Evolutionary conservation across 2,797 vertebrate genomes (phyloP).

Genomic region (Kryptolebias ocellatus): DNA sequence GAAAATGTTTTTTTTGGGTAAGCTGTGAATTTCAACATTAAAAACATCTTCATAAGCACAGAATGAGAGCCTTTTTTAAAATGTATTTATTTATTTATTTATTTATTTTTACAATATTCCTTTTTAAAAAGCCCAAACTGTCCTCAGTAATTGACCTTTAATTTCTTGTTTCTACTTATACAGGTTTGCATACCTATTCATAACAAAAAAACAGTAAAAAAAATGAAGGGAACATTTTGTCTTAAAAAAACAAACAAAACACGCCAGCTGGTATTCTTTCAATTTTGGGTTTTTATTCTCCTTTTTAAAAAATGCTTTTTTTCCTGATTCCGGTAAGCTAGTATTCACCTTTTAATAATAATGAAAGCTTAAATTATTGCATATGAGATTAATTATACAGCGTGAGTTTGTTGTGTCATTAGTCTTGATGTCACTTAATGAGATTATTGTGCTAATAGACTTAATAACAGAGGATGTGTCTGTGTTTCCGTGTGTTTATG

Average conservation of each 20-base stretch:
- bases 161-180: no score
- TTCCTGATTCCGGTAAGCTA: slow-evolving; percentile 2
- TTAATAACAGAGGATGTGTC: slow-evolving; percentile 26
- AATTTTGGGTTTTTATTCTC: not conserved
- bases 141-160: no score
- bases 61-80: no score
- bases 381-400: slow-evolving; percentile 33
- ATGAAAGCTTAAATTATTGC: slow-evolving; percentile 29
- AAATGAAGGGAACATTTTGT: no score
- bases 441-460: slow-evolving; percentile 38
- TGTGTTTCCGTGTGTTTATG: slow-evolving; percentile 11
- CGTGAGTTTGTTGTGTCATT: slow-evolving; percentile 50
- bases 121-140: not conserved
- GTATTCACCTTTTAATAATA: slow-evolving; percentile 2
- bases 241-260: no score
- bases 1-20: no score
- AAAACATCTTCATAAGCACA: no score
- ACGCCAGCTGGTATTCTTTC: no score
- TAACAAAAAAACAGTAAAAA: not conserved
- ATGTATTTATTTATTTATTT: no score
- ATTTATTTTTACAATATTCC: not conserved
- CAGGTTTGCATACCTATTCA: not conserved
- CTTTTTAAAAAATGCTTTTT: not conserved
- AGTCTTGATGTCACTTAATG: slow-evolving; percentile 43
- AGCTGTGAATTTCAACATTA: no score